Conservation (phyloP, 2,113 vertebrate genomes). For the Dromaius novaehollandiae region DNA sequence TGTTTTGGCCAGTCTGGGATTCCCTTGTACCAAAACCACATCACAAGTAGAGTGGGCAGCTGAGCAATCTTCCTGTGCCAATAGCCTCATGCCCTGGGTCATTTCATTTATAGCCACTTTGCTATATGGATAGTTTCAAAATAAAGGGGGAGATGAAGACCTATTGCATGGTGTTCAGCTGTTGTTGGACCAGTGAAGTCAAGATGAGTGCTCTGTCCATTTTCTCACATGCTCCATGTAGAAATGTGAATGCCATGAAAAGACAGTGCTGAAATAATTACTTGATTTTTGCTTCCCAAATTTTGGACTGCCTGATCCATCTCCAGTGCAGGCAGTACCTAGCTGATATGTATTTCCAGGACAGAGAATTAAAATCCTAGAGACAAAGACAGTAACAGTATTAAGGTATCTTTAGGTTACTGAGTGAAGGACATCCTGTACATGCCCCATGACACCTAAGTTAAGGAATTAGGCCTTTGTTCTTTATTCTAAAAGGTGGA, state of each 20-base stretch:
- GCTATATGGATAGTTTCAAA: background rate
- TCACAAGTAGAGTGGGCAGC: fast-evolving
- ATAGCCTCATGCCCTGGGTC: background rate
- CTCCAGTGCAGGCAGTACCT: too few species aligned
- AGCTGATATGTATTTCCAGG: too few species aligned
- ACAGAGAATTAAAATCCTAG: too few species aligned
- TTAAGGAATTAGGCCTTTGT: background rate
- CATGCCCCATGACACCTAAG: too few species aligned
- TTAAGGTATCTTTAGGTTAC: too few species aligned
- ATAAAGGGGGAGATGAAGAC: background rate
- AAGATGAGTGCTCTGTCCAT: background rate
- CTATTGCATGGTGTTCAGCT: background rate
- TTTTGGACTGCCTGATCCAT: too few species aligned
- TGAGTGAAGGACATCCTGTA: too few species aligned
- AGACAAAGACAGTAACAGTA: too few species aligned
- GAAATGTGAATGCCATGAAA: too few species aligned
- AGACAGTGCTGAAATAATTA: too few species aligned
- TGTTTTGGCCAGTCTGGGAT: background rate
- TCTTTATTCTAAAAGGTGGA: too few species aligned
- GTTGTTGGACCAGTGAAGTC: background rate
- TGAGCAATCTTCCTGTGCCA: background rate
- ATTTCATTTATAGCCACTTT: background rate
- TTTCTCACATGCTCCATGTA: background rate
- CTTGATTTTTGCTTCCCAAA: too few species aligned
- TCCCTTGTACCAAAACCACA: background rate